Conservation (phyloP, 2,888 invertebrate genomes). For the Cephus spinipes region DNA sequence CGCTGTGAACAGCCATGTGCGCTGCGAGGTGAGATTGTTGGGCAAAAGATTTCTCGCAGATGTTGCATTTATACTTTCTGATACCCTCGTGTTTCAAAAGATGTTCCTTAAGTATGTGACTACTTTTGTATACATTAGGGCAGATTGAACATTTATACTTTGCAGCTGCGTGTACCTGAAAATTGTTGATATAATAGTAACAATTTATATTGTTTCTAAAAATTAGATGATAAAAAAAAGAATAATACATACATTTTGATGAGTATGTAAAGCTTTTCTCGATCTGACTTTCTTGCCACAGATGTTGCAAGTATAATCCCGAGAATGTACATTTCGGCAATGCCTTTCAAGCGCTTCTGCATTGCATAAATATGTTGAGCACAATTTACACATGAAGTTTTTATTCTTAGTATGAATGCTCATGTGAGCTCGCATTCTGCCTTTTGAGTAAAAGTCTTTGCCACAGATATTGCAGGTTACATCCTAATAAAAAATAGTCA, state of each 20-base stretch:
- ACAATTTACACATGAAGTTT: slow-evolving; percentile 48
- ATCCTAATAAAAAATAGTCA: slow-evolving; percentile 36
- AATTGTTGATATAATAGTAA: slow-evolving; percentile 1
- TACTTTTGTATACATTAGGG: slow-evolving; percentile 53
- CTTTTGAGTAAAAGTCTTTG: slow-evolving; percentile 50
- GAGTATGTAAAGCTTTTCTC: slow-evolving; percentile 52
- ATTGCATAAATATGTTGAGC: slow-evolving; percentile 50
- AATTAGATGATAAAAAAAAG: neutral
- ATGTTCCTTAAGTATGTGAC: slow-evolving; percentile 55
- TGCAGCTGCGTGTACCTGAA: slow-evolving; percentile 50
- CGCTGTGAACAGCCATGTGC: slow-evolving; percentile 56
- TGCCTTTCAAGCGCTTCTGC: slow-evolving; percentile 46
- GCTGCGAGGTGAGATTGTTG: slow-evolving; percentile 58
- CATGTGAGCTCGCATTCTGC: slow-evolving; percentile 52
- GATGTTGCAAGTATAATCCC: slow-evolving; percentile 48
- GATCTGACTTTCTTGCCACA: slow-evolving; percentile 49
- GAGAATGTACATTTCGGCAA: slow-evolving; percentile 44
- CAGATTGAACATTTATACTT: slow-evolving; percentile 52
- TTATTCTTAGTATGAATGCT: slow-evolving; percentile 51
- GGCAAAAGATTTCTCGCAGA: slow-evolving; percentile 50
- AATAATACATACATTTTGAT: slow-evolving; percentile 45
- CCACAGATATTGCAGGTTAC: slow-evolving; percentile 49
- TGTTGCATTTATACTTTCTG: slow-evolving; percentile 51
- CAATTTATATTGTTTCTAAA: neutral
- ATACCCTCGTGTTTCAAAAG: slow-evolving; percentile 55